A percentile compares a stretch with the other conserved stretches of the same genome.
Conservation (phyloP, 2,113 vertebrate species). For the Vulpes vulpes region DNA sequence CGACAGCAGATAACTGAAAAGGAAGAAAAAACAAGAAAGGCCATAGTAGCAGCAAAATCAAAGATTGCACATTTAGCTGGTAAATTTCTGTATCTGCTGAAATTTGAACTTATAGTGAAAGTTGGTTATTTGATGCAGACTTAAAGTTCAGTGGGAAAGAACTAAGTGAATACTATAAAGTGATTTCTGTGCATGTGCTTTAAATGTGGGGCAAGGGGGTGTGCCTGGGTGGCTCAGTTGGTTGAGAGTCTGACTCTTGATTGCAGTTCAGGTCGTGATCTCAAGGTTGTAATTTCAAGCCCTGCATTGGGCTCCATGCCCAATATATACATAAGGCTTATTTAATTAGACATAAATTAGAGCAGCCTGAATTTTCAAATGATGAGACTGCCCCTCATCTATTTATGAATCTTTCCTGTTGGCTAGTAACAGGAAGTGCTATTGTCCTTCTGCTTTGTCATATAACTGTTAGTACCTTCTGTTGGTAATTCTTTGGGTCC, state of each 20-base stretch:
- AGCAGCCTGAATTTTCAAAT: background rate
- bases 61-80: conserved; percentile 94
- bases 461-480: background rate
- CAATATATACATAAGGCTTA: background rate
- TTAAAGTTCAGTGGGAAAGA: conserved; percentile 18
- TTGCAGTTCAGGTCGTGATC: background rate
- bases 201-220: background rate
- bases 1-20: conserved; percentile 96
- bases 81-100: conserved; percentile 72
- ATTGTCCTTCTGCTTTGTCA: background rate
- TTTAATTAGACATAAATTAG: conserved; percentile 4
- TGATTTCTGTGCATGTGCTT: background rate
- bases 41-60: conserved; percentile 94
- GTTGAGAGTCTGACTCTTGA: background rate
- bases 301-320: background rate
- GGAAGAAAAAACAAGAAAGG: conserved; percentile 97
- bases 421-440: background rate
- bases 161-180: background rate
- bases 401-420: conserved; percentile 8
- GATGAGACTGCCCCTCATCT: background rate
- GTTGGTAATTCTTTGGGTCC: background rate
- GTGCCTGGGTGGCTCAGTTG: background rate
- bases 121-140: background rate
- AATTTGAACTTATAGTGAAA: background rate
- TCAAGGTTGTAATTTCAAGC: background rate